These are phyloP conservation scores for Archocentrus centrarchus DNA, from an alignment of 2,113 vertebrate species.

Conservation along the genomic window DNA sequence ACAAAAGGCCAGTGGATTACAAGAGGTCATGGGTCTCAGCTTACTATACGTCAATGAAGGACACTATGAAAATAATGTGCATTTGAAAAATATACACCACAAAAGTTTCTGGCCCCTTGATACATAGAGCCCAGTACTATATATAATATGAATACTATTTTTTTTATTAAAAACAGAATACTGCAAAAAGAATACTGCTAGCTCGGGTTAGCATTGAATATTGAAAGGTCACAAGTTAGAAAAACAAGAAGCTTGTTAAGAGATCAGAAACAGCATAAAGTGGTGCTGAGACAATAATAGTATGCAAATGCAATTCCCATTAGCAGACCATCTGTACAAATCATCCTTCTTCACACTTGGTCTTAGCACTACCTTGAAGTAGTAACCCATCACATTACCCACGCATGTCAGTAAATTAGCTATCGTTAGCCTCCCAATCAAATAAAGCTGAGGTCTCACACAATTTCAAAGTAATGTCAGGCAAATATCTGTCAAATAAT, in stretches of 20 bases:
- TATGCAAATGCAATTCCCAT: neutral
- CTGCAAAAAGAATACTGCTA: neutral
- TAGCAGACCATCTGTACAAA: conserved; percentile 33
- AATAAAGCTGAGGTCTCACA: conserved; percentile 11
- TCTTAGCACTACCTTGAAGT: conserved; percentile 21
- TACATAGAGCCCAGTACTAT: neutral
- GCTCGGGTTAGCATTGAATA: neutral
- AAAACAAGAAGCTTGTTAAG: neutral
- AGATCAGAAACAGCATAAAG: conserved; percentile 3
- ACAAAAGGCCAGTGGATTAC: conserved; percentile 14
- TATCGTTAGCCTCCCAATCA: conserved; percentile 25
- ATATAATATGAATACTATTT: neutral
- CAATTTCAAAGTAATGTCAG: neutral
- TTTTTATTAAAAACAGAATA: neutral
- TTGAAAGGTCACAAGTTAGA: neutral
- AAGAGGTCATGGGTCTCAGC: neutral
- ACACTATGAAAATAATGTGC: neutral
- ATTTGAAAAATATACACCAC: neutral
- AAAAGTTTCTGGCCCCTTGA: neutral
- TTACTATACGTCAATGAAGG: neutral
- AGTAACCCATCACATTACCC: conserved; percentile 21
- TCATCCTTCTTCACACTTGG: conserved; percentile 32
- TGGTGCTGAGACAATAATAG: conserved; percentile 20
- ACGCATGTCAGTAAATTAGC: conserved; percentile 6
- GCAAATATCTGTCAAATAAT: neutral